These are phyloP conservation scores for Pomacea canaliculata DNA, from an alignment of 2,888 invertebrate genomes.

Conservation along the genomic window DNA sequence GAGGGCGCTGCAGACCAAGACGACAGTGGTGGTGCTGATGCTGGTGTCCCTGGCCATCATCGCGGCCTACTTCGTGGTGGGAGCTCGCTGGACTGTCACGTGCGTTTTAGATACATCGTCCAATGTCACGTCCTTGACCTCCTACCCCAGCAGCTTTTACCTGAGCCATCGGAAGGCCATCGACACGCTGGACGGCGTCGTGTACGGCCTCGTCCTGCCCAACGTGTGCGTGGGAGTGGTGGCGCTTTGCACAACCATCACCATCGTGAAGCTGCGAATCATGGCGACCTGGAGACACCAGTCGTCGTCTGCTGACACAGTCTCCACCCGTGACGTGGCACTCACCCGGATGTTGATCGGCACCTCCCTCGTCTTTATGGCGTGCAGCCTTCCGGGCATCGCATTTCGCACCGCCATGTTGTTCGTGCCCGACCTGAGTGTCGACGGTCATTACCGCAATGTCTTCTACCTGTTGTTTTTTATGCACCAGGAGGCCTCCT, in stretches of 20 bases:
- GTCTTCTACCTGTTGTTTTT: constrained; percentile 1
- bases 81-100: neutral
- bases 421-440: constrained; percentile 15
- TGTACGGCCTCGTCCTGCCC: constrained; percentile 10
- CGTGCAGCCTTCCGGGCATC: neutral
- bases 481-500: neutral
- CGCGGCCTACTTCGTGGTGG: neutral
- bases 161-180: neutral
- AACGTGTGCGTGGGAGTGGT: constrained; percentile 8
- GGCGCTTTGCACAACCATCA: neutral
- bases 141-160: constrained; percentile 19
- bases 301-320: constrained; percentile 7
- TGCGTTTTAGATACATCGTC: constrained; percentile 7
- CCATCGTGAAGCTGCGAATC: constrained; percentile 3
- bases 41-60: neutral
- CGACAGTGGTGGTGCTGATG: neutral
- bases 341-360: constrained; percentile 21
- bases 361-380: constrained; percentile 6
- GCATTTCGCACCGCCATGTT: neutral
- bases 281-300: constrained; percentile 15
- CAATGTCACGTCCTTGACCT: neutral
- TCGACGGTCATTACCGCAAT: constrained; percentile 13
- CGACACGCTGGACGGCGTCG: neutral
- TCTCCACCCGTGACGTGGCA: constrained; percentile 11
- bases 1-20: constrained; percentile 4